Evolutionary conservation across 2,113 vertebrate species (phyloP), one percentile per base, ranked within the genome.

Genomic region (Sterrhoptilus dennistouni): DNA sequence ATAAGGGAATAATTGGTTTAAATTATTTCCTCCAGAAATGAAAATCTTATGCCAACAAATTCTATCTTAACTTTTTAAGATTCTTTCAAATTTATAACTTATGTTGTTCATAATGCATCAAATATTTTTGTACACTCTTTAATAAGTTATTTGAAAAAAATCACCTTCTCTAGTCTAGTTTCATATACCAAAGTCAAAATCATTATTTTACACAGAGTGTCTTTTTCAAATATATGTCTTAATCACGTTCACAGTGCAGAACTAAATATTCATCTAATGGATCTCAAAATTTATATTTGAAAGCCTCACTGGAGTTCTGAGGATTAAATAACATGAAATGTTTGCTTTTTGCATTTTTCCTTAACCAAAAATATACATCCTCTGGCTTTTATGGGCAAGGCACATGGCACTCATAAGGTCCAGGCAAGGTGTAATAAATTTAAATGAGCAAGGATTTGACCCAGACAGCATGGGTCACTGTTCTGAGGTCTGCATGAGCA

Each of bases 51-150:
- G 69, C 24, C 29, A 64, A 69, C 3, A 44, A 8, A 50, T 72
- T 68, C 12, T 4, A 44, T 50, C 14, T 59, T 78, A 71, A n/a
- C 0, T 52, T 49, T 77, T 66, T 8, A 54, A 63, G 24, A 64
- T 44, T 50, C 16, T 65, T 70, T 83, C 19, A 47, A n/a, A 53
- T 56, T 63, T 57, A 17, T 77, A 64, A 42, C 1, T 49, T 57
- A 24, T 1, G 2, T 77, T 40, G 9, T 70, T 71, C 6, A 36
- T 21, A 69, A 28, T 5, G 11, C 0, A 1, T 38, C 5, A 65
- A 54, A 45, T 45, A n/a, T 31, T 69, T 86, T 68, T 69, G 25
- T 49, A 31, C 2, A 28, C 4, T 44, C 78, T 70, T 53, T 28
- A 61, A 40, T 36, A 56, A 24, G 3, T 8, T 35, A 19, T 53